Percentiles rank a stretch among this genome's conserved stretches.
These are phyloP conservation scores for Brachypalpus laphriformis DNA, from an alignment of 2,888 invertebrate species.

Conservation along the genomic window DNA sequence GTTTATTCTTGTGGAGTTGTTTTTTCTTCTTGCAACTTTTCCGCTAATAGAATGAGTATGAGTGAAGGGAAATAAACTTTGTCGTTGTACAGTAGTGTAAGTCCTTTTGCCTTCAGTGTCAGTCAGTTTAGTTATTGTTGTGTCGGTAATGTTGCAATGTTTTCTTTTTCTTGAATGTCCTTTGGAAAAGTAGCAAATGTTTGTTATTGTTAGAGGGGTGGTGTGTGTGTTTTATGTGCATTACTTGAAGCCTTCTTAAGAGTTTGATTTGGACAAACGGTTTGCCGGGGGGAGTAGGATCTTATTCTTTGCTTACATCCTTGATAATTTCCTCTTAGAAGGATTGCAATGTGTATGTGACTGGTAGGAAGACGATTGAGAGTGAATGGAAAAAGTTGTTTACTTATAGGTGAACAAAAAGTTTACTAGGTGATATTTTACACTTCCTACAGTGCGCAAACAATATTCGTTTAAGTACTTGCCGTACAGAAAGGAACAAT, in stretches of 20 bases:
- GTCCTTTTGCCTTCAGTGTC: conserved; percentile 44
- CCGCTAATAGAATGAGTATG: conserved; percentile 49
- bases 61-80: conserved; percentile 50
- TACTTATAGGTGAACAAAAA: background rate
- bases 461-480: background rate
- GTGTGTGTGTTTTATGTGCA: background rate
- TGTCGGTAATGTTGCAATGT: conserved; percentile 34
- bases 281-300: background rate
- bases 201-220: background rate
- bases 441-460: background rate
- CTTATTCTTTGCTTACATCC: conserved; percentile 21
- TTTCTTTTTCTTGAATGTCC: conserved; percentile 14
- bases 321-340: conserved; percentile 11
- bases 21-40: conserved; percentile 16
- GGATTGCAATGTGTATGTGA: background rate
- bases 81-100: conserved; percentile 44
- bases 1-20: conserved; percentile 18
- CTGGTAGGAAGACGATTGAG: background rate
- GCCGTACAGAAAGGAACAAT: background rate
- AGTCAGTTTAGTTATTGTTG: conserved; percentile 45
- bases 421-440: conserved; percentile 3
- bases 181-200: conserved; percentile 7
- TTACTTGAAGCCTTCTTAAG: conserved; percentile 30
- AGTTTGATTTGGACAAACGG: conserved; percentile 50
- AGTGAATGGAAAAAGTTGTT: background rate